Percentiles rank a stretch among this genome's conserved stretches.
Conservation (phyloP, 2,797 vertebrate genomes). For the Scarus forsteni region DNA sequence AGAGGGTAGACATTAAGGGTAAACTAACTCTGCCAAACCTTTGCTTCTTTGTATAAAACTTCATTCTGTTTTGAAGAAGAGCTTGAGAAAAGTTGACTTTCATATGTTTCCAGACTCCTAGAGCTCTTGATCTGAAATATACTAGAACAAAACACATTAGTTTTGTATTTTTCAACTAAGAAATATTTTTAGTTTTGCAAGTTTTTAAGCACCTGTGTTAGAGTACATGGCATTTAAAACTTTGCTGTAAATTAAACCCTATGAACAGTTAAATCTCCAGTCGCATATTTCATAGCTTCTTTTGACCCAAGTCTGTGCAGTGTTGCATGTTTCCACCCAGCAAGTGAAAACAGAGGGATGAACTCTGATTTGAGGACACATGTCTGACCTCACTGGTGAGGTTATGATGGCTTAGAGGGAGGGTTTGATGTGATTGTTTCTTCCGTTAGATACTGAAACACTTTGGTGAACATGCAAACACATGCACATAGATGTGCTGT, state of each 20-base stretch:
- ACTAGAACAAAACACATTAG: background rate
- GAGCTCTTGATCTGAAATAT: too few relatives aligned
- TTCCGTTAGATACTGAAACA: constrained; percentile 25
- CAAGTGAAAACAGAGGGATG: constrained; percentile 4
- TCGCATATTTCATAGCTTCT: background rate
- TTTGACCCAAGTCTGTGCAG: background rate
- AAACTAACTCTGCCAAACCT: constrained; percentile 2
- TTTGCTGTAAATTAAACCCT: background rate
- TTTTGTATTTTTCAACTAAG: background rate
- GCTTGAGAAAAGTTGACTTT: background rate
- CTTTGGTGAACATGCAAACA: constrained; percentile 52
- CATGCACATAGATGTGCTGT: constrained; percentile 37
- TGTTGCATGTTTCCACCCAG: background rate
- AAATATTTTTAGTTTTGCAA: background rate
- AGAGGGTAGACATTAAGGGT: constrained; percentile 33
- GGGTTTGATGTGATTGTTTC: constrained; percentile 35
- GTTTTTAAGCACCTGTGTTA: background rate
- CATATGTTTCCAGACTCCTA: background rate
- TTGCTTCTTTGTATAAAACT: constrained; percentile 13
- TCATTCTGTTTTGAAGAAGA: background rate
- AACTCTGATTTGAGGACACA: constrained; percentile 42
- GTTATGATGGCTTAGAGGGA: constrained; percentile 34
- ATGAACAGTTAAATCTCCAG: too few relatives aligned
- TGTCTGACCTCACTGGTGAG: constrained; percentile 43
- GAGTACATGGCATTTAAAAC: background rate